Conservation (phyloP, 2,888 invertebrate genomes). For the Cataglyphis rosenhaueri region DNA sequence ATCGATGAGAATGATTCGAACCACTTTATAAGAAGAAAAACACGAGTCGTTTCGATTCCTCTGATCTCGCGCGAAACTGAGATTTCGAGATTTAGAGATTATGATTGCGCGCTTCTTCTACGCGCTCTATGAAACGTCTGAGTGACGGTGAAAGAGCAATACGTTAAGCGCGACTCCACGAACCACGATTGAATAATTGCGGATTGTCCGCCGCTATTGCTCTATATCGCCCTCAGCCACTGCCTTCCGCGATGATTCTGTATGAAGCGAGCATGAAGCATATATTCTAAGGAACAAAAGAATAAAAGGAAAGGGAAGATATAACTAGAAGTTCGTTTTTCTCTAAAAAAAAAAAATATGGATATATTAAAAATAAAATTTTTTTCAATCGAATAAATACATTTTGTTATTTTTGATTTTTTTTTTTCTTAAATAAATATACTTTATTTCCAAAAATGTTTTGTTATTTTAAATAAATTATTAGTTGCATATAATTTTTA, state of each 20-base stretch:
- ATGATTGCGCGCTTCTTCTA: conserved; percentile 36
- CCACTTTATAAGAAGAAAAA: background rate
- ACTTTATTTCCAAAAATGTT: no score
- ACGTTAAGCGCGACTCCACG: conserved; percentile 72
- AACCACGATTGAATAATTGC: conserved; percentile 83
- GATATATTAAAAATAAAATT: no score
- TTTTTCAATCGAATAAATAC: no score
- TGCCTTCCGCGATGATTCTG: conserved; percentile 27
- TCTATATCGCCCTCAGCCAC: conserved; percentile 39
- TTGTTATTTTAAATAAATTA: no score
- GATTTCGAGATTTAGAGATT: conserved; percentile 49
- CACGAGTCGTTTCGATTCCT: background rate
- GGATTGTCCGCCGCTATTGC: conserved; percentile 69
- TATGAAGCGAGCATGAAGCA: background rate
- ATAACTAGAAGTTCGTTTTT: no score
- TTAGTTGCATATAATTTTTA: no score
- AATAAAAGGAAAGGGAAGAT: no score
- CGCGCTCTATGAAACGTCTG: conserved; percentile 45
- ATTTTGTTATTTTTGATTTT: no score
- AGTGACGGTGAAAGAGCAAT: conserved; percentile 57
- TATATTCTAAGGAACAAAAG: background rate
- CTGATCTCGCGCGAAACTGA: conserved; percentile 5
- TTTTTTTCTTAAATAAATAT: no score
- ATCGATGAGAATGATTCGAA: background rate
- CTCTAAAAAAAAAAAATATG: no score